A percentile compares a stretch with the other conserved stretches of the same genome.
Conservation (phyloP, 2,888 invertebrate species). For the Heliconius charithonia region DNA sequence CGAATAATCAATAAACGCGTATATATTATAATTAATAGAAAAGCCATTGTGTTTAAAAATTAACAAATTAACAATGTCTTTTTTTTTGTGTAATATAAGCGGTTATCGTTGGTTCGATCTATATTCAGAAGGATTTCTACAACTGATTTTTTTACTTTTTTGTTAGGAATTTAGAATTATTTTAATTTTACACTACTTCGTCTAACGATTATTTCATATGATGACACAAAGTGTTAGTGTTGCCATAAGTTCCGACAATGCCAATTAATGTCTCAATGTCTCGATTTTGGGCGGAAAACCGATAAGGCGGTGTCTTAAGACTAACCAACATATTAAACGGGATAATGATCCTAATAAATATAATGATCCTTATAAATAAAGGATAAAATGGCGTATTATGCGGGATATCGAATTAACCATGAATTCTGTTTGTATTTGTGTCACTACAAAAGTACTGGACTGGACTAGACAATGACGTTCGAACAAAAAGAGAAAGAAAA, state of each 20-base stretch:
- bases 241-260: no score
- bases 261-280: background rate
- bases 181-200: no score
- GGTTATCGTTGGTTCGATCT: background rate
- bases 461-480: no score
- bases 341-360: background rate
- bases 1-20: background rate
- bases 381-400: background rate
- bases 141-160: background rate
- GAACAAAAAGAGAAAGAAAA: no score
- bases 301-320: background rate
- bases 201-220: no score
- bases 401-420: no score
- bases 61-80: background rate
- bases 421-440: no score
- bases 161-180: no score
- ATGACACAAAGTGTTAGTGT: no score
- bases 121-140: background rate
- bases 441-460: no score
- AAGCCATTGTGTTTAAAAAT: background rate
- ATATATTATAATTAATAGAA: constrained; percentile 8
- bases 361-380: background rate
- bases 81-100: background rate
- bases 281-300: background rate
- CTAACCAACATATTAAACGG: background rate